Percentiles rank a stretch among this genome's conserved stretches.
Evolutionary conservation across 2,888 invertebrate genomes (phyloP).

Genomic region (Abscondita cerata): DNA sequence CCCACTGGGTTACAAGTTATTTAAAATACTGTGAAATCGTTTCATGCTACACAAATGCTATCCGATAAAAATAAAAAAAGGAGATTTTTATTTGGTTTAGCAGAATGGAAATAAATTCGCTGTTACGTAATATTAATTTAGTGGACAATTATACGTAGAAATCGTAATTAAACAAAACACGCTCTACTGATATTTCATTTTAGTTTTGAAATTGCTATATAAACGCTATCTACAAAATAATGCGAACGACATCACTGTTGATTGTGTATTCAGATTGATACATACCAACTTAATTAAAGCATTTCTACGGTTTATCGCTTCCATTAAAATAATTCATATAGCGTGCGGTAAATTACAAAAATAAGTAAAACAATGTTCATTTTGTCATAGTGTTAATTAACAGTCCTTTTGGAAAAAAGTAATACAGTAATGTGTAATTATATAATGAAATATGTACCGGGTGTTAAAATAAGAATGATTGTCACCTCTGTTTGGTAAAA

Average conservation of each 20-base stretch:
- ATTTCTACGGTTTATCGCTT: constrained; percentile 1
- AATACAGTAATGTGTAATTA: too few species aligned
- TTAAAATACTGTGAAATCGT: too few species aligned
- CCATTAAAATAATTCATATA: not conserved
- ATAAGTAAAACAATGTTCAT: too few species aligned
- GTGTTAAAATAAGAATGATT: too few species aligned
- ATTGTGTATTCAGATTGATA: constrained; percentile 7
- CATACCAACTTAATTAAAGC: not conserved
- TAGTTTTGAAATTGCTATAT: constrained; percentile 12
- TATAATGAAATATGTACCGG: too few species aligned
- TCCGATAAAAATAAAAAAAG: too few species aligned
- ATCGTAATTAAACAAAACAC: constrained; percentile 16
- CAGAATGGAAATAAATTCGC: constrained; percentile 1
- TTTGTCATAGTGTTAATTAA: too few species aligned
- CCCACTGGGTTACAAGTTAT: too few species aligned
- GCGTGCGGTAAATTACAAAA: too few species aligned
- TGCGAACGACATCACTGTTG: constrained; percentile 4
- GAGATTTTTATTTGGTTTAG: not conserved
- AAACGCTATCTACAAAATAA: constrained; percentile 14
- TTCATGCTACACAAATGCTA: too few species aligned
- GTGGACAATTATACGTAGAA: constrained; percentile 15
- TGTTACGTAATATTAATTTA: constrained; percentile 7
- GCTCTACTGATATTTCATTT: constrained; percentile 11
- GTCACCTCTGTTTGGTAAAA: too few species aligned
- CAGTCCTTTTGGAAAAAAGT: too few species aligned